phyloP scores from a whole-genome alignment of 2,888 invertebrate genomes.

The Fragum sueziense region DNA sequence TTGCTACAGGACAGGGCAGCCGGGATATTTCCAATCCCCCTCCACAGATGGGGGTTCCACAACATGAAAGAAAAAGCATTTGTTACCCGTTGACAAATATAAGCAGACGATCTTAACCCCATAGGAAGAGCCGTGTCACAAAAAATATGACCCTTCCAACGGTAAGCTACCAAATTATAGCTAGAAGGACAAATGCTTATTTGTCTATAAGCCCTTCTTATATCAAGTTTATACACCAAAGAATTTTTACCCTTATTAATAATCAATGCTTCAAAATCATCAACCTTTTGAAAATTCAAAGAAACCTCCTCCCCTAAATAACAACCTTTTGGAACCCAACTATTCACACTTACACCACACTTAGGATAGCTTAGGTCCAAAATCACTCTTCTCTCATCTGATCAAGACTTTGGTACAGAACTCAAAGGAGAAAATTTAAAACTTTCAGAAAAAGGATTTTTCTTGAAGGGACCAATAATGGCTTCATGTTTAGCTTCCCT shows the following conservation, averaged over 20 bases:
- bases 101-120: neutral
- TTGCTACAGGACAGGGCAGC: too few relatives aligned
- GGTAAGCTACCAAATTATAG: neutral
- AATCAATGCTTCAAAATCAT: neutral
- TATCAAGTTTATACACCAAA: neutral
- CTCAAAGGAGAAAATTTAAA: neutral
- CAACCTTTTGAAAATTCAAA: neutral
- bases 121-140: neutral
- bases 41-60: too few relatives aligned
- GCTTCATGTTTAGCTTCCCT: neutral
- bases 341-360: too few relatives aligned
- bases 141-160: neutral
- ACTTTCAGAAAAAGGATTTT: too few relatives aligned
- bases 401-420: neutral
- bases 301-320: neutral
- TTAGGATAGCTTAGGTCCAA: too few relatives aligned
- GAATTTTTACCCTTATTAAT: neutral
- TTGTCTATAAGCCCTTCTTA: neutral
- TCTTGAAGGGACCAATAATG: neutral
- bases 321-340: too few relatives aligned
- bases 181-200: constrained; percentile 1
- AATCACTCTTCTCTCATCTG: neutral
- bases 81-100: too few relatives aligned
- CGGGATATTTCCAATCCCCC: too few relatives aligned
- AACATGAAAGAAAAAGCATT: too few relatives aligned